Conservation (phyloP, 2,113 vertebrate species). For the Pygathrix nemaeus region DNA sequence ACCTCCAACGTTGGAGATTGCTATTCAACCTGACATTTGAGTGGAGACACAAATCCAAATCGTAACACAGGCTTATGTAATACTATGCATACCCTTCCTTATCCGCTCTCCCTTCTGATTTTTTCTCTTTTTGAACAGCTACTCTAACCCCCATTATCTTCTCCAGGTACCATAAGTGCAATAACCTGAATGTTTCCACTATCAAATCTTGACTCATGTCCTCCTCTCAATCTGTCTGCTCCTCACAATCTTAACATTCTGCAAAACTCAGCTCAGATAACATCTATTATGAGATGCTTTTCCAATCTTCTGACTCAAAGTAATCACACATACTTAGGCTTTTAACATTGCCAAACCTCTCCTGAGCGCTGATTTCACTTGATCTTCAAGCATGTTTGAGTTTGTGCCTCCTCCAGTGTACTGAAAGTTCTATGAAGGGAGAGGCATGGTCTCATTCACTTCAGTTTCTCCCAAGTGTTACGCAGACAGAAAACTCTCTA, state of each 20-base stretch:
- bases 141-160: background rate
- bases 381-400: background rate
- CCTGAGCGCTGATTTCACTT: background rate
- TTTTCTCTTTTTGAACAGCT: background rate
- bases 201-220: background rate
- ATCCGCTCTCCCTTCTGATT: background rate
- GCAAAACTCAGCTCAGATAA: background rate
- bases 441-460: fast-evolving
- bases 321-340: background rate
- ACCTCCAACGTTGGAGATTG: too few species aligned
- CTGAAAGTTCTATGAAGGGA: background rate
- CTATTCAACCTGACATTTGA: too few species aligned
- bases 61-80: background rate
- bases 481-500: background rate
- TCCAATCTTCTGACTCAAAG: background rate
- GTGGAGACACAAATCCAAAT: too few species aligned
- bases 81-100: background rate
- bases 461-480: background rate
- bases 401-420: background rate
- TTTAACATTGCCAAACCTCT: background rate
- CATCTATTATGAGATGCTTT: background rate
- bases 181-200: background rate
- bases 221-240: background rate
- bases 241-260: background rate
- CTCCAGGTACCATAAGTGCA: background rate